phyloP scores from a whole-genome alignment of 2,888 invertebrate genomes.

The Eugnorisma glareosa region DNA sequence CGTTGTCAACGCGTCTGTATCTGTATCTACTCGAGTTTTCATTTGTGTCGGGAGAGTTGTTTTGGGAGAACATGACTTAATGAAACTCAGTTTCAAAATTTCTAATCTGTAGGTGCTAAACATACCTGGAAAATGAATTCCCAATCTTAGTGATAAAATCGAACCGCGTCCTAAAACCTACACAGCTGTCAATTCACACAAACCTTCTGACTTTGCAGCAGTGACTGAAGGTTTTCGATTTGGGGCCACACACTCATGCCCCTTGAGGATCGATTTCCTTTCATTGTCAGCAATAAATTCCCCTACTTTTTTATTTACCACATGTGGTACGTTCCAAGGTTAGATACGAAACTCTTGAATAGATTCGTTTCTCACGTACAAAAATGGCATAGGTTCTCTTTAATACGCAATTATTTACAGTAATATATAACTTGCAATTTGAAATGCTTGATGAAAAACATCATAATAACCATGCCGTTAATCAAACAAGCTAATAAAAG shows the following conservation, averaged over 20 bases:
- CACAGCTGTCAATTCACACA: conserved; percentile 53
- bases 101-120: background rate
- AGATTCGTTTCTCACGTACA: conserved; percentile 18
- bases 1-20: background rate
- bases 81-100: background rate
- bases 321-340: conserved; percentile 45
- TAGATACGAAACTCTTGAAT: conserved; percentile 36
- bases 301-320: conserved; percentile 67
- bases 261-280: conserved; percentile 73
- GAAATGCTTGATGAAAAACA: conserved; percentile 51
- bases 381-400: conserved; percentile 14
- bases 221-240: conserved; percentile 74
- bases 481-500: conserved; percentile 36
- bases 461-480: conserved; percentile 32
- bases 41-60: background rate
- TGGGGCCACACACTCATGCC: conserved; percentile 65
- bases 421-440: conserved; percentile 38
- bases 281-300: conserved; percentile 75
- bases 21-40: background rate
- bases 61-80: background rate
- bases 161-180: conserved; percentile 28
- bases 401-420: conserved; percentile 44
- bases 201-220: conserved; percentile 60
- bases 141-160: conserved; percentile 25
- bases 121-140: conserved; percentile 29